Base-by-base conservation (phyloP, 1,140 invertebrate genomes). In the Anoplophora glabripennis region DNA sequence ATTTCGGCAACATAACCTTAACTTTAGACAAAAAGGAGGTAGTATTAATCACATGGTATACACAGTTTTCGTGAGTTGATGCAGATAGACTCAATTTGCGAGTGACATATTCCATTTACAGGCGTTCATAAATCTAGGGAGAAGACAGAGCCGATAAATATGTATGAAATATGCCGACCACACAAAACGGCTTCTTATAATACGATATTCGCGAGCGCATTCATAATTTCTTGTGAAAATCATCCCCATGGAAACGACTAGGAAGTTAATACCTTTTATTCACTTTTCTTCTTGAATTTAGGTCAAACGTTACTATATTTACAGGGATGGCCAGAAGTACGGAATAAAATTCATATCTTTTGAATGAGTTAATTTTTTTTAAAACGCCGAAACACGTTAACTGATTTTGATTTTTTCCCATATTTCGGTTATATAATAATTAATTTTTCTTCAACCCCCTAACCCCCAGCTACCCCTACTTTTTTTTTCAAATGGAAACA, bases 101-200 rank as follows among this genome's bases (percentile, higher is more conserved):
- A 51, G 51, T 66, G 64, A 66, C 64, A 61, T 64, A 66, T 66
- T 66, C 61, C 61, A 66, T 64, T 66, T 66, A 58, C 47, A 49
- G 57, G 47, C 57, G 44, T 47, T 58, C 61, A 61, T 64, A 61
- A 66, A 60, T 64, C 64, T 56, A 62, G 35, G 47, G 40, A 52
- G 36, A 40, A 18, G 64, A 61, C 59, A 53, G 21, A 62, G 28
- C 49, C 63, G 55, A 65, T 65, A 65, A 65, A 65, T 65, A 65
- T 65, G 59, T 65, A 65, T 65, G 63, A 65, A 65, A 65, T 65
- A 65, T 54, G 59, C 18, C 49, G 60, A 35, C 54, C 54, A 40
- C 48, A 53, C 44, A 57, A 57, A 62, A 46, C 60, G 34, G 54
- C 53, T 57, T 53, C 60, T 62, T 62, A 61, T 62, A 62, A 62